Evolutionary conservation across 2,113 vertebrate species (phyloP).

Genomic region (Hydrochoerus hydrochaeris): DNA sequence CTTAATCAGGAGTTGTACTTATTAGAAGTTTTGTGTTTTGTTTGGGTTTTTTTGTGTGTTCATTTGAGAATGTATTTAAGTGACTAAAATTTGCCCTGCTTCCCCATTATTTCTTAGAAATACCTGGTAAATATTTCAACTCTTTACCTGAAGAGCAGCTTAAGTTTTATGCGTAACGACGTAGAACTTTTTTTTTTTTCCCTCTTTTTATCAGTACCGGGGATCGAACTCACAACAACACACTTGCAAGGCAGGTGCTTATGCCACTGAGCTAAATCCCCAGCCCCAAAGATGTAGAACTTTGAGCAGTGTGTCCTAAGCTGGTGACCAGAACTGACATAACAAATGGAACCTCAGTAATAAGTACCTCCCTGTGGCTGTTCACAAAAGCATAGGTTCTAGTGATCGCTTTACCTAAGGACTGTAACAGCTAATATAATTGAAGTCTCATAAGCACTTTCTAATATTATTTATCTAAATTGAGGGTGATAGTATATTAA

Average conservation of each 20-base stretch:
- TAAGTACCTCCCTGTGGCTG: background rate
- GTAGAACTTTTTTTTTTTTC: no score
- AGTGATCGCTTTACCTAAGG: background rate
- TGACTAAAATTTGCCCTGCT: conserved; percentile 8
- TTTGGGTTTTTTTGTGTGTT: background rate
- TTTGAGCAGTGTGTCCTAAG: conserved; percentile 1
- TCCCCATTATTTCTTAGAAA: conserved; percentile 60
- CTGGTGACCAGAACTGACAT: background rate
- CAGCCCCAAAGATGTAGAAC: no score
- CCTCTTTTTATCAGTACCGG: no score
- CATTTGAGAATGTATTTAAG: background rate
- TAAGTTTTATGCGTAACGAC: conserved; percentile 11
- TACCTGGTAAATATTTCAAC: background rate
- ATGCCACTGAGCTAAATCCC: no score
- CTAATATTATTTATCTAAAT: conserved; percentile 1
- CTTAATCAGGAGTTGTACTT: background rate
- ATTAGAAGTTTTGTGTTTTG: background rate
- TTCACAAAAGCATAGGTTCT: background rate
- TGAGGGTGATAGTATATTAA: background rate
- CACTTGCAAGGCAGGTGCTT: no score
- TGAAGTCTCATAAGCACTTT: background rate
- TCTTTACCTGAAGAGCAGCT: background rate
- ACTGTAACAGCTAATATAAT: background rate
- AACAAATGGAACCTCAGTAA: background rate
- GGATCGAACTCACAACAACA: no score